Percentiles rank a stretch among this genome's conserved stretches.
These are phyloP conservation scores for Archegozetes longisetosus DNA, from an alignment of 1,140 invertebrate genomes.

Conservation along the genomic window DNA sequence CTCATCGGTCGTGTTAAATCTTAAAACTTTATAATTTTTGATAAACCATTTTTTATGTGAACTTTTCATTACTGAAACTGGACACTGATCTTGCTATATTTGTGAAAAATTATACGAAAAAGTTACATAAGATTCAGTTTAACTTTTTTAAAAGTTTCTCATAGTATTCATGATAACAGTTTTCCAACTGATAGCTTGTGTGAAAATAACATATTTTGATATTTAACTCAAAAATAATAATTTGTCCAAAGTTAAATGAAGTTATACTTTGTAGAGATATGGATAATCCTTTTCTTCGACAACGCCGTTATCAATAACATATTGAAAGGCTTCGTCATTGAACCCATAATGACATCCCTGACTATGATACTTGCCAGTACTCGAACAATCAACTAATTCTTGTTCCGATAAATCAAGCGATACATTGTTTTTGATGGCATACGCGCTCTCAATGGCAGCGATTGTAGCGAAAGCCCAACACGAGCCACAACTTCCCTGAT, in stretches of 20 bases:
- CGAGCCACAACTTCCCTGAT: conserved; percentile 39
- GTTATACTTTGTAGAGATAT: not conserved
- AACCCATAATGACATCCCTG: conserved; percentile 7
- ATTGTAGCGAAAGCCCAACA: conserved; percentile 27
- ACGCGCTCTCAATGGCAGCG: conserved; percentile 4
- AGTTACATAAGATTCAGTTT: not conserved
- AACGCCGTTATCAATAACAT: conserved; percentile 1
- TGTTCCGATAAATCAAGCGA: conserved; percentile 12
- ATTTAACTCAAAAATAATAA: not conserved
- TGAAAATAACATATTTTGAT: not conserved
- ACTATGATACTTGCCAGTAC: not conserved
- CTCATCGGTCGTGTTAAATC: not conserved
- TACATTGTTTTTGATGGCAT: not conserved
- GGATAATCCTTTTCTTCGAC: not conserved
- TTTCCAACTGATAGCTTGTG: not conserved
- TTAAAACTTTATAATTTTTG: not conserved
- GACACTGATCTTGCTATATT: not conserved
- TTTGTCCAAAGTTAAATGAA: not conserved
- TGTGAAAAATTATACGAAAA: not conserved
- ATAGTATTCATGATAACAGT: not conserved
- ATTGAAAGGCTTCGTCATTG: not conserved
- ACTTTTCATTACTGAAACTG: not conserved
- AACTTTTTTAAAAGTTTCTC: not conserved
- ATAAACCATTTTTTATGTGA: not conserved
- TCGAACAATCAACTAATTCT: conserved; percentile 16